A percentile compares a stretch with the other conserved stretches of the same genome.
phyloP scores from a whole-genome alignment of 2,888 invertebrate species.

The Furcula furcula region DNA sequence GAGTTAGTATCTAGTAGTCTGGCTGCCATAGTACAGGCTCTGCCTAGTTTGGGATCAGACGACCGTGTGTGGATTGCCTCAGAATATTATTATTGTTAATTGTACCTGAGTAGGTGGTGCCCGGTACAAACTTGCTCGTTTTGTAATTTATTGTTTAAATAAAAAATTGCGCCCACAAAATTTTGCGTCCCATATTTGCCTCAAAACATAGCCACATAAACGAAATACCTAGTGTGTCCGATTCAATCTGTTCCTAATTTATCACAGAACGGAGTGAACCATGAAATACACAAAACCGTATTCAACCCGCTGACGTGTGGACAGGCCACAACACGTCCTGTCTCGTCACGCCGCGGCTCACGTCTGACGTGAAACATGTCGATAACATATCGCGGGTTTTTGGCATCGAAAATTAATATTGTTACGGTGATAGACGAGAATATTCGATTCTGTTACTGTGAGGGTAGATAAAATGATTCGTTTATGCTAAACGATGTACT shows the following conservation, averaged over 20 bases:
- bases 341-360: constrained; percentile 16
- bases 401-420: constrained; percentile 6
- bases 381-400: constrained; percentile 11
- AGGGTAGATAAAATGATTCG: no score
- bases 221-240: background rate
- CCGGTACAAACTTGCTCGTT: no score
- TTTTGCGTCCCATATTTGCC: background rate
- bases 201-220: background rate
- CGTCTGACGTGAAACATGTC: constrained; percentile 11
- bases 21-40: no score
- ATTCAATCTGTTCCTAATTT: background rate
- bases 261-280: constrained; percentile 6
- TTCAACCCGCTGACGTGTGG: constrained; percentile 12
- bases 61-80: no score
- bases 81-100: no score
- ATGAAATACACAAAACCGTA: constrained; percentile 16
- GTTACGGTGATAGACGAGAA: no score
- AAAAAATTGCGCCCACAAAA: background rate
- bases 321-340: constrained; percentile 11
- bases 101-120: no score
- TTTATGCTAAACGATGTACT: no score
- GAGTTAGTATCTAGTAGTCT: no score
- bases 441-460: no score
- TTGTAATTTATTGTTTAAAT: no score
- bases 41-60: no score